Evolutionary conservation across 2,888 invertebrate genomes (phyloP).

Genomic region (Chrysolina oricalcia): DNA sequence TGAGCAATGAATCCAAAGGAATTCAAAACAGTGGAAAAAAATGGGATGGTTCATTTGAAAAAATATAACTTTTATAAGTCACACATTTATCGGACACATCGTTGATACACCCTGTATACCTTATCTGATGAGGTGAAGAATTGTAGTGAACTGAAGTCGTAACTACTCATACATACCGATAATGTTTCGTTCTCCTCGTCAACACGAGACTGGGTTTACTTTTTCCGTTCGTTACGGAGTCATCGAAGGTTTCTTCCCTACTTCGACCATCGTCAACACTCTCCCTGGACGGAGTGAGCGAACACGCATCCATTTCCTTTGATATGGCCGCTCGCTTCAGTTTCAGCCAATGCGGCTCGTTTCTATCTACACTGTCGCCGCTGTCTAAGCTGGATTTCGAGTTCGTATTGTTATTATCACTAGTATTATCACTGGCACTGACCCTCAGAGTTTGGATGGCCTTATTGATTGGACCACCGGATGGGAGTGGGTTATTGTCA

Average conservation of each 20-base stretch:
- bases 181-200: slow-evolving; percentile 76
- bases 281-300: slow-evolving; percentile 43
- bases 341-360: slow-evolving; percentile 81
- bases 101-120: too few species aligned
- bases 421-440: slow-evolving; percentile 65
- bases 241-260: slow-evolving; percentile 25
- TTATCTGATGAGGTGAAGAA: too few species aligned
- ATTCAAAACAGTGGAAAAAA: too few species aligned
- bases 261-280: slow-evolving; percentile 34
- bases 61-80: too few species aligned
- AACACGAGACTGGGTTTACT: slow-evolving; percentile 64
- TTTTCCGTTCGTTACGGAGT: slow-evolving; percentile 48
- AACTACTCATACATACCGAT: slow-evolving; percentile 67
- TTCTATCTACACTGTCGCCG: slow-evolving; percentile 67
- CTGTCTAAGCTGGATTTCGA: slow-evolving; percentile 54
- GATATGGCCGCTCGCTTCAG: slow-evolving; percentile 83
- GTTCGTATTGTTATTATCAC: slow-evolving; percentile 45
- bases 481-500: slow-evolving; percentile 47
- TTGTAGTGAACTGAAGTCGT: too few species aligned
- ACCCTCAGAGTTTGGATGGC: slow-evolving; percentile 29
- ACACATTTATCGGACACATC: too few species aligned
- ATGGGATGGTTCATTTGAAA: too few species aligned
- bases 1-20: too few species aligned
- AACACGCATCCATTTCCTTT: slow-evolving; percentile 68
- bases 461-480: slow-evolving; percentile 26